These are phyloP conservation scores for Mythimna pallens DNA, from an alignment of 2,888 invertebrate genomes.

Conservation along the genomic window DNA sequence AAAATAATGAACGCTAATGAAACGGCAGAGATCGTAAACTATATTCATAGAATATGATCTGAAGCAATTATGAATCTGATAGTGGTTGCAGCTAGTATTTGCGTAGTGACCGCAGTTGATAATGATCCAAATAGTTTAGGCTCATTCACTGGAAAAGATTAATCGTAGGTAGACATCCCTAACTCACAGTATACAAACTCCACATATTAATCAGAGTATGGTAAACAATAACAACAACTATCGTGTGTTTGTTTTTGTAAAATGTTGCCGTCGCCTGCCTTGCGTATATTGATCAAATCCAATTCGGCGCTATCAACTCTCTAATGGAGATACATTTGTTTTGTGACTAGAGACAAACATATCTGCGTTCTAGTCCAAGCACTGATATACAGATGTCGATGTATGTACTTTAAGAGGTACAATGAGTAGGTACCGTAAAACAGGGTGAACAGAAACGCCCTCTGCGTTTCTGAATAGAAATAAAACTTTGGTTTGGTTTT, in stretches of 20 bases:
- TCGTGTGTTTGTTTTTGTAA: constrained; percentile 50
- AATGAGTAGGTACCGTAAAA: too few relatives aligned
- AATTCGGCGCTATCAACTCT: constrained; percentile 69
- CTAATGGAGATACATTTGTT: constrained; percentile 64
- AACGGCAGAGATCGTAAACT: constrained; percentile 71
- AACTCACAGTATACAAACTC: constrained; percentile 15
- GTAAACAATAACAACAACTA: constrained; percentile 16
- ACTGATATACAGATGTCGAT: constrained; percentile 18
- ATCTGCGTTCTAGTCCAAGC: constrained; percentile 35
- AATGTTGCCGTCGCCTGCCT: constrained; percentile 74
- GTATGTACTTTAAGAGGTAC: constrained; percentile 32
- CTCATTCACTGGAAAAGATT: constrained; percentile 9
- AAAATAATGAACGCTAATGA: constrained; percentile 85
- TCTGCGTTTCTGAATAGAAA: too few relatives aligned
- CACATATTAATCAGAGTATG: constrained; percentile 1
- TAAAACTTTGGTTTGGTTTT: too few relatives aligned
- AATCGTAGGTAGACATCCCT: neutral
- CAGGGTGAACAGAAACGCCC: too few relatives aligned
- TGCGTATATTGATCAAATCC: constrained; percentile 71
- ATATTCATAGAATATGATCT: constrained; percentile 17
- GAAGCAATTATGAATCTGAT: constrained; percentile 7
- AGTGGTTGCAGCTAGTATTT: constrained; percentile 1
- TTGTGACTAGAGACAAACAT: constrained; percentile 27
- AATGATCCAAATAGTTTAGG: constrained; percentile 19
- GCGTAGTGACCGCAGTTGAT: neutral